Percentiles rank a stretch among this genome's conserved stretches.
These are phyloP conservation scores for Ischnura elegans DNA, from an alignment of 2,888 invertebrate species.

Conservation along the genomic window DNA sequence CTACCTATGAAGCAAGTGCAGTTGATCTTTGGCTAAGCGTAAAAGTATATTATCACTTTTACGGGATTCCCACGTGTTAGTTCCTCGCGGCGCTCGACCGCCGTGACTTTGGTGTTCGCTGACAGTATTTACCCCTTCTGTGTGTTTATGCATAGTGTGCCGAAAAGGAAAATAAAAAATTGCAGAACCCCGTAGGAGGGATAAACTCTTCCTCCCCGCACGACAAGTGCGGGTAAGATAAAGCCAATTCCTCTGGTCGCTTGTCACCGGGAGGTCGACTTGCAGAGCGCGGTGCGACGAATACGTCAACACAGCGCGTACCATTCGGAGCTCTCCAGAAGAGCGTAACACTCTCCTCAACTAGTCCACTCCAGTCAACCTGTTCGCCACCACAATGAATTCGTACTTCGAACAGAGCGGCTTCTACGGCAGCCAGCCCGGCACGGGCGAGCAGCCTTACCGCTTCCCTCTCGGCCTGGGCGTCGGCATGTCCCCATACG, in stretches of 20 bases:
- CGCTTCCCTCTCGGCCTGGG: slow-evolving; percentile 90
- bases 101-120: not conserved
- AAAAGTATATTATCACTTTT: not conserved
- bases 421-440: slow-evolving; percentile 94
- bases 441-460: slow-evolving; percentile 88
- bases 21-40: not conserved
- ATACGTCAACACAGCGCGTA: not conserved
- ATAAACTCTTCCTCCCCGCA: not conserved
- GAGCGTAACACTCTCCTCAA: not conserved
- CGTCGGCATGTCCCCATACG: slow-evolving; percentile 89
- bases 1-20: not conserved
- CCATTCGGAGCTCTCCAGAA: not conserved
- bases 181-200: not conserved
- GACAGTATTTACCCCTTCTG: not conserved
- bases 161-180: not conserved
- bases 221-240: not conserved
- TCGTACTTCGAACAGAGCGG: slow-evolving; percentile 98
- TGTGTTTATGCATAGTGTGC: not conserved
- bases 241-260: not conserved
- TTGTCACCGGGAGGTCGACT: not conserved
- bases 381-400: slow-evolving; percentile 85
- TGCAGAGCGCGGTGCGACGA: not conserved
- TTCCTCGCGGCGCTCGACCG: slow-evolving; percentile 28
- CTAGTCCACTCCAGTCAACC: slow-evolving; percentile 57
- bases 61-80: slow-evolving; percentile 33